Evolutionary conservation across 2,888 invertebrate species (phyloP), one percentile per base, ranked within the genome.

Genomic region (Orchestes rusci): DNA sequence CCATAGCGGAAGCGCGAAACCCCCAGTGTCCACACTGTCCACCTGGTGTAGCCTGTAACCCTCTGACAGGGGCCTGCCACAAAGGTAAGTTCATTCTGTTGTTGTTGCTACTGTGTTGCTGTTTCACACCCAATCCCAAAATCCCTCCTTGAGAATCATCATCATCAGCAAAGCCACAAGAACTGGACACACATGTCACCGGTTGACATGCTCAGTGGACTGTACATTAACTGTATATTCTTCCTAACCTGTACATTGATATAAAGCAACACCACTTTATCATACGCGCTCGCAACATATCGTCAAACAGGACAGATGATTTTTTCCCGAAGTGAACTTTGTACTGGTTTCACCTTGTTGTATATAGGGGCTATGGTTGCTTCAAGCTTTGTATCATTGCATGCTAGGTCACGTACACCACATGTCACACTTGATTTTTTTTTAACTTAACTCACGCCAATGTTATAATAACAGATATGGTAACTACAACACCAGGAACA

Each of bases 51-150:
- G 74, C 76, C 20, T 90, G 89, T 60, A 84, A 89, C 66, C 82
- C 82, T 16, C 75, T 79, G 42, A 86, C 86, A 3, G 86, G 87
- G 17, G 85, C 83, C 53, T 90, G 89, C 68, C 79, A 84, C 64
- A 82, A 83, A 79, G 87, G 89, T 89, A 79, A 76, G 80, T 66
- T 48, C 12, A 3, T 42, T 30, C 36, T 28, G 8, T 31, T 17
- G 10, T 23, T 5, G 7, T 23, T 5, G 10, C 23, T 23, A 7
- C 5, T 54, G 65, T 67, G 66, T 67, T 68, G 67, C 67, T 68
- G 67, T 68, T 68, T 63, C 61, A 27, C 30, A 23, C 10, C 10
- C 23, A 23, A 7, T 10, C 23, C 10, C 5, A 30, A 41, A 36
- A 35, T 35, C 19, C 16, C 33, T 33, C 16, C 30, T 20, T 19